A percentile compares a stretch with the other conserved stretches of the same genome.
Evolutionary conservation across 1,140 invertebrate genomes (phyloP).

Genomic region (Bradynema listronoti): DNA sequence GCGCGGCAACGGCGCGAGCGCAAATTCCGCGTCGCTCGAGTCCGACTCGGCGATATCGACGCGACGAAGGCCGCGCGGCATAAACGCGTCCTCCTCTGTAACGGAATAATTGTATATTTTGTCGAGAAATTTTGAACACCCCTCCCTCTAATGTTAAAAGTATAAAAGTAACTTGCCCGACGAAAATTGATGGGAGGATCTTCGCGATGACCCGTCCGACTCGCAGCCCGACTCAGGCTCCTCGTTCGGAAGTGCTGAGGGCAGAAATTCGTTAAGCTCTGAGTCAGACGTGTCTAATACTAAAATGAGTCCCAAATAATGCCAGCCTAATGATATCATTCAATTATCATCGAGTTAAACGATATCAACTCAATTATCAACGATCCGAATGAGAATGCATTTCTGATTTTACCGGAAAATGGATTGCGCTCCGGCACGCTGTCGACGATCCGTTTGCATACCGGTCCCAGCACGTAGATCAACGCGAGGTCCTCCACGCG

Average conservation of each 20-base stretch:
- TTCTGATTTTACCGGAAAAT: conserved; percentile 34
- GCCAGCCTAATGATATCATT: too few relatives aligned
- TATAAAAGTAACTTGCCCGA: conserved; percentile 1
- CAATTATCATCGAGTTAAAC: too few relatives aligned
- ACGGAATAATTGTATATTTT: background rate
- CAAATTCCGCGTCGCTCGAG: conserved; percentile 30
- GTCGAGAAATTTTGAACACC: background rate
- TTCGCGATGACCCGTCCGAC: background rate
- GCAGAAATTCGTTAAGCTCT: conserved; percentile 31
- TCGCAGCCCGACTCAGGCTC: conserved; percentile 3
- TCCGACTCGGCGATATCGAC: conserved; percentile 33
- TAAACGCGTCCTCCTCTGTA: conserved; percentile 23
- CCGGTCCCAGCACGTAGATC: conserved; percentile 46
- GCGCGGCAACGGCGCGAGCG: too few relatives aligned
- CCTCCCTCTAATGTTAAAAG: background rate
- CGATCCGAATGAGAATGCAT: background rate
- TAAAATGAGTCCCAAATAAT: background rate
- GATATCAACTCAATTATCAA: too few relatives aligned
- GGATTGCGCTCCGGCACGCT: conserved; percentile 48
- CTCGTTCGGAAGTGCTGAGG: conserved; percentile 1
- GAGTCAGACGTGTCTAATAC: conserved; percentile 21
- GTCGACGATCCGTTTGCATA: conserved; percentile 38
- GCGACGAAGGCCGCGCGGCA: conserved; percentile 16
- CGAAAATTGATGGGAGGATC: background rate
- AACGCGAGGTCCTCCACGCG: conserved; percentile 42